phyloP scores from a whole-genome alignment of 2,113 vertebrate genomes.

The Chaetodon auriga region DNA sequence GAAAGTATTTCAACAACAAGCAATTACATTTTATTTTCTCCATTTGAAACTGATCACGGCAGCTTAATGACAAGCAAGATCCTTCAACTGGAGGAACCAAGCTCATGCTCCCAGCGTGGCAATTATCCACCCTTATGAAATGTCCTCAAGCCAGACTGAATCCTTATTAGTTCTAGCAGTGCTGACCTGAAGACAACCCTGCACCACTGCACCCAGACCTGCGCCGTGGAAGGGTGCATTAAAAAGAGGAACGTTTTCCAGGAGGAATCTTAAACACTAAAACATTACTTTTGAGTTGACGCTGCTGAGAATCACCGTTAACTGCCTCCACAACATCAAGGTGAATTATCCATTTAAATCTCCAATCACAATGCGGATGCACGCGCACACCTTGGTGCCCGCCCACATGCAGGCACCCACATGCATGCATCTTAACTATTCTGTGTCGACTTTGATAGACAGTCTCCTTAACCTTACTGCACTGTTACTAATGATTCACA shows the following conservation, averaged over 20 bases:
- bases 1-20: slow-evolving; percentile 11
- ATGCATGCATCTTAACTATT: slow-evolving; percentile 40
- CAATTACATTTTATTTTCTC: slow-evolving; percentile 38
- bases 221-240: background rate
- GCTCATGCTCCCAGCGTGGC: slow-evolving; percentile 34
- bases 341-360: slow-evolving; percentile 51
- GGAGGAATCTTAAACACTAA: slow-evolving; percentile 22
- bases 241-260: slow-evolving; percentile 15
- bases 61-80: slow-evolving; percentile 12
- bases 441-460: slow-evolving; percentile 63
- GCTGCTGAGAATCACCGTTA: background rate
- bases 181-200: slow-evolving; percentile 41
- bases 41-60: slow-evolving; percentile 3
- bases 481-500: slow-evolving; percentile 68
- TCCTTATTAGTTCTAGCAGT: slow-evolving; percentile 30
- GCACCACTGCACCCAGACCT: slow-evolving; percentile 8
- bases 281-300: slow-evolving; percentile 2
- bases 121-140: slow-evolving; percentile 39
- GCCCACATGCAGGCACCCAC: slow-evolving; percentile 36
- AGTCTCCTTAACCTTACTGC: slow-evolving; percentile 60
- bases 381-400: slow-evolving; percentile 15
- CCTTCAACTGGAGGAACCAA: slow-evolving; percentile 21
- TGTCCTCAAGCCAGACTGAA: slow-evolving; percentile 40
- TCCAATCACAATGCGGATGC: slow-evolving; percentile 39
- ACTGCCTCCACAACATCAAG: slow-evolving; percentile 30